phyloP scores from a whole-genome alignment of 1,140 invertebrate genomes.

The Nilaparvata lugens region DNA sequence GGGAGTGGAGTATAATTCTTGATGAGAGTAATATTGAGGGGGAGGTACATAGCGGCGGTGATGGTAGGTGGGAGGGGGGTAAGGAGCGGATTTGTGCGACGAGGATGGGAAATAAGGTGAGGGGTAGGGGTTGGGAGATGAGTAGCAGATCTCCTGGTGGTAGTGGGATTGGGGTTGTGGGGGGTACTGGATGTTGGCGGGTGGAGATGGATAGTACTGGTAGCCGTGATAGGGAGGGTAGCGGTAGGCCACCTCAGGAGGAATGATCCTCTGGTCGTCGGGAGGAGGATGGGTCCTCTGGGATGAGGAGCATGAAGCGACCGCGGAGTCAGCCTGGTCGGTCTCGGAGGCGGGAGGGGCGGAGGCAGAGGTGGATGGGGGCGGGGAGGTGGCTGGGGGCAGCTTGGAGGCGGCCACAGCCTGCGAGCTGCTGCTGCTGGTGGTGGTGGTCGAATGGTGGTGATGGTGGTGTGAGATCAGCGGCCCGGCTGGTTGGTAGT shows the following conservation, averaged over 20 bases:
- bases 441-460: constrained; percentile 28
- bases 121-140: constrained; percentile 43
- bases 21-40: constrained; percentile 34
- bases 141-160: constrained; percentile 48
- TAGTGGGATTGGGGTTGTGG: constrained; percentile 40
- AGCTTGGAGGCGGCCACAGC: constrained; percentile 12
- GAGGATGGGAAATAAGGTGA: constrained; percentile 33
- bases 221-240: constrained; percentile 16
- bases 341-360: constrained; percentile 33
- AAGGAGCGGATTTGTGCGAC: constrained; percentile 29
- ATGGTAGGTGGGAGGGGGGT: constrained; percentile 28
- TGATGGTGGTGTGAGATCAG: constrained; percentile 56
- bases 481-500: constrained; percentile 80
- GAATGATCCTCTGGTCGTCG: constrained; percentile 27
- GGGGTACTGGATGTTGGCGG: constrained; percentile 31
- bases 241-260: constrained; percentile 24
- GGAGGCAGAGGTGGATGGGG: constrained; percentile 21
- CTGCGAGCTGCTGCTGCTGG: constrained; percentile 20
- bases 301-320: constrained; percentile 35
- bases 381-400: constrained; percentile 40
- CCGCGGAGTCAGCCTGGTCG: constrained; percentile 35
- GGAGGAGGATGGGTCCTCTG: constrained; percentile 33
- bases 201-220: constrained; percentile 26
- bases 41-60: constrained; percentile 30
- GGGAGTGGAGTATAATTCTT: constrained; percentile 23